Evolutionary conservation across 2,888 invertebrate genomes (phyloP).

Genomic region (Branchellion lobata): DNA sequence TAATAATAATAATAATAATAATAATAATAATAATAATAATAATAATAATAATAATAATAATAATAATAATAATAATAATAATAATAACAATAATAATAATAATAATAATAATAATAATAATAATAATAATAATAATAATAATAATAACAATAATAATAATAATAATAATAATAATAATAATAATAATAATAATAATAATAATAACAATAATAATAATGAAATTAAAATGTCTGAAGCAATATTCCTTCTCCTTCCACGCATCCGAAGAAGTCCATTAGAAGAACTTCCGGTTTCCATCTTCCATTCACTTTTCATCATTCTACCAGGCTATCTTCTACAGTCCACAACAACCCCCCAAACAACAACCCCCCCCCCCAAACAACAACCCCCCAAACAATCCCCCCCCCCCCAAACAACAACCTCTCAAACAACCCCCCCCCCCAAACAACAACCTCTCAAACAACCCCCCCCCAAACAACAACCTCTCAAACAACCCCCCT

Average conservation of each 20-base stretch:
- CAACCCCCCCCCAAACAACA: no score
- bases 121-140: not conserved
- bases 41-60: conserved; percentile 37
- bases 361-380: no score
- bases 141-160: not conserved
- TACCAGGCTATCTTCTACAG: no score
- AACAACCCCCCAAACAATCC: no score
- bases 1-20: conserved; percentile 19
- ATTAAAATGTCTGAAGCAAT: not conserved
- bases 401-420: no score
- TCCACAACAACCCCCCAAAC: no score
- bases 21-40: conserved; percentile 26
- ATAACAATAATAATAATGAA: not conserved
- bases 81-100: not conserved
- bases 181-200: not conserved
- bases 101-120: not conserved
- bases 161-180: not conserved
- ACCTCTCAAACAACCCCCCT: conserved; percentile 46
- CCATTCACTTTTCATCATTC: no score
- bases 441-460: no score
- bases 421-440: no score
- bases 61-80: conserved; percentile 34
- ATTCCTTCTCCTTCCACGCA: no score
- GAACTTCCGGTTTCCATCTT: no score
- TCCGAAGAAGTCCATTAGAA: no score